These are phyloP conservation scores for Branchinecta lynchi DNA, from an alignment of 1,140 invertebrate genomes.

Conservation along the genomic window DNA sequence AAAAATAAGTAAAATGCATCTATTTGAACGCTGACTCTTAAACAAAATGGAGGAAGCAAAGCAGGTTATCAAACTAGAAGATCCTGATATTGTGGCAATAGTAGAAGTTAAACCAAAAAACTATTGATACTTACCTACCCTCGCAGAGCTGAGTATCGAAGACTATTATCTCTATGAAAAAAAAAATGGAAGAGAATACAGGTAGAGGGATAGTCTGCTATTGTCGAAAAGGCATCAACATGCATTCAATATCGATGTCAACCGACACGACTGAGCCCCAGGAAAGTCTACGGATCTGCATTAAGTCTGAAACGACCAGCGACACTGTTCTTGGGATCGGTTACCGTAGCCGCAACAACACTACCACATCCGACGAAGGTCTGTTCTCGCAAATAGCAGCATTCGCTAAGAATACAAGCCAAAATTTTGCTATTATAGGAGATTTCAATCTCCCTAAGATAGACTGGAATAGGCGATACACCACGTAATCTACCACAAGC, in stretches of 20 bases:
- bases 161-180: background rate
- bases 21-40: slow-evolving; percentile 17
- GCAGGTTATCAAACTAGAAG: slow-evolving; percentile 9
- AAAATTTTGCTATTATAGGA: slow-evolving; percentile 12
- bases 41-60: slow-evolving; percentile 17
- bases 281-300: slow-evolving; percentile 15
- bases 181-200: background rate
- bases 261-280: slow-evolving; percentile 11
- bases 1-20: slow-evolving; percentile 15
- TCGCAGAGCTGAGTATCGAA: slow-evolving; percentile 11
- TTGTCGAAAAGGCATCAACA: slow-evolving; percentile 8
- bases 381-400: too few relatives aligned
- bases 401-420: too few relatives aligned
- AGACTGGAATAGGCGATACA: slow-evolving; percentile 13
- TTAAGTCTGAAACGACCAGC: too few relatives aligned
- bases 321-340: too few relatives aligned
- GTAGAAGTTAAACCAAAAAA: slow-evolving; percentile 15
- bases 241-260: slow-evolving; percentile 10
- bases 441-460: slow-evolving; percentile 4
- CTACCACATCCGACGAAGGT: too few relatives aligned
- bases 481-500: background rate
- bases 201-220: slow-evolving; percentile 11
- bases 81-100: slow-evolving; percentile 16
- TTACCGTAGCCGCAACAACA: too few relatives aligned
- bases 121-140: slow-evolving; percentile 13